Conservation (phyloP, 1,140 invertebrate genomes). For the Macrosteles quadrilineatus region DNA sequence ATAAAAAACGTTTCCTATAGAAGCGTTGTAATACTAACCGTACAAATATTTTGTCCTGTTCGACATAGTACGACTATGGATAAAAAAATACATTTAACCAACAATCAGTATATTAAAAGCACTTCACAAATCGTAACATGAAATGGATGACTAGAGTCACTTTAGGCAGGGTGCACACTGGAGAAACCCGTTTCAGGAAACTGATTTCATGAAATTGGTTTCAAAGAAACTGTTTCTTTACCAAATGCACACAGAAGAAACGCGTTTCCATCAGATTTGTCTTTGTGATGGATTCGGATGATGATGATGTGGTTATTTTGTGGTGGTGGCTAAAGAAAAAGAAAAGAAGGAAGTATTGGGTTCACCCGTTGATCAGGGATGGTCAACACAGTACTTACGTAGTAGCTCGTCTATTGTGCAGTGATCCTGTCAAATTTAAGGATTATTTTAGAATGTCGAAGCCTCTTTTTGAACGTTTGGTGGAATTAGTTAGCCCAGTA, state of each 20-base stretch:
- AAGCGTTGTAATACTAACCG: no score
- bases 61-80: no score
- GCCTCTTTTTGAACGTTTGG: slow-evolving; percentile 17
- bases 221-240: background rate
- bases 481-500: slow-evolving; percentile 16
- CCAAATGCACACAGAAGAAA: slow-evolving; percentile 3
- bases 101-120: no score
- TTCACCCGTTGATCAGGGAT: slow-evolving; percentile 23
- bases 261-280: background rate
- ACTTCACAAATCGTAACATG: no score
- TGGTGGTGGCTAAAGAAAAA: no score
- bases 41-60: no score
- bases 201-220: background rate
- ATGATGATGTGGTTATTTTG: no score
- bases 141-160: no score
- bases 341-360: slow-evolving; percentile 5
- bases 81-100: no score
- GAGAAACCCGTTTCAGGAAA: slow-evolving; percentile 23
- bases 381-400: slow-evolving; percentile 9
- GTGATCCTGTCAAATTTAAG: slow-evolving; percentile 29
- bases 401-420: slow-evolving; percentile 12
- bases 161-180: no score
- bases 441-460: slow-evolving; percentile 26
- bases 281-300: background rate
- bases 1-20: no score